These are phyloP conservation scores for Phalacrocorax carbo DNA, from an alignment of 2,113 vertebrate species.

Conservation along the genomic window DNA sequence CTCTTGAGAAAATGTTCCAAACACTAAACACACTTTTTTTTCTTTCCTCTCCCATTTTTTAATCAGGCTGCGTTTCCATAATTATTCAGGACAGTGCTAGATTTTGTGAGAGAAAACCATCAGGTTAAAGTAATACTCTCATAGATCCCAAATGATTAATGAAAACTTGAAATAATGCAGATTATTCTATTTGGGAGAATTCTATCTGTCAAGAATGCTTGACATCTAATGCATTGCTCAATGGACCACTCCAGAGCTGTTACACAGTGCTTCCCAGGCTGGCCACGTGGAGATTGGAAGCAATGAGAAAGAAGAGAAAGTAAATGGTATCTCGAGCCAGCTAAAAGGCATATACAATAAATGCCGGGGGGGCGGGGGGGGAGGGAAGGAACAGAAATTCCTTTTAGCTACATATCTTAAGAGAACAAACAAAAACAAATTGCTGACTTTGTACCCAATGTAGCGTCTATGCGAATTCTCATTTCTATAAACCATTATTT, in stretches of 20 bases:
- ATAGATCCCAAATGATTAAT: not conserved
- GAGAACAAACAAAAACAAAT: not conserved
- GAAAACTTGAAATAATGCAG: not conserved
- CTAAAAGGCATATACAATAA: not conserved
- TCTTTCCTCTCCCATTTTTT: not conserved
- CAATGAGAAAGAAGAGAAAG: not conserved
- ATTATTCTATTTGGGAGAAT: not conserved
- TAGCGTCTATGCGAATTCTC: not conserved
- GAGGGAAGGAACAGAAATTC: too few species aligned
- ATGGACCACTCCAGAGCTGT: rapidly evolving
- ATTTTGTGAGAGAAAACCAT: not conserved
- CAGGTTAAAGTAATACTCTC: not conserved
- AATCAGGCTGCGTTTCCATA: not conserved
- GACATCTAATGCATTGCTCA: not conserved
- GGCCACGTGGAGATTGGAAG: rapidly evolving
- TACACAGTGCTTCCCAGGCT: not conserved
- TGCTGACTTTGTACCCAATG: not conserved
- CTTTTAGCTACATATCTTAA: not conserved
- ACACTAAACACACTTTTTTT: rapidly evolving
- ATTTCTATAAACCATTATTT: not conserved
- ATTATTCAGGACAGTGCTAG: not conserved
- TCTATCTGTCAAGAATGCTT: not conserved
- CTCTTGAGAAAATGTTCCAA: not conserved
- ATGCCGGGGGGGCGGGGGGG: too few species aligned
- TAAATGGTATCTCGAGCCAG: not conserved